Evolutionary conservation across 2,888 invertebrate genomes (phyloP).

Genomic region (Lasioglossum malachurum): DNA sequence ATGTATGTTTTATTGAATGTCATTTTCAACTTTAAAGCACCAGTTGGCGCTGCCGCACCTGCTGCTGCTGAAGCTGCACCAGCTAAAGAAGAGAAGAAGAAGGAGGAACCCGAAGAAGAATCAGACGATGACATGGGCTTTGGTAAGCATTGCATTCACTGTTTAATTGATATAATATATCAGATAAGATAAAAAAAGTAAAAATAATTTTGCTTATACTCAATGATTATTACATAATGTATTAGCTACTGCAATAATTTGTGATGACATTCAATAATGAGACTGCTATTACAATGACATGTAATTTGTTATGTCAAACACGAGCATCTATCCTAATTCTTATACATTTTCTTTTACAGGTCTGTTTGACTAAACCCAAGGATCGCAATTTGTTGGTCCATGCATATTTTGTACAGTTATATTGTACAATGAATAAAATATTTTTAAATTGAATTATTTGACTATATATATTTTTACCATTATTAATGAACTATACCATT

Average conservation of each 20-base stretch:
- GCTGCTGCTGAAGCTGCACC: conserved; percentile 87
- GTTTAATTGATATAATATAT: conserved; percentile 31
- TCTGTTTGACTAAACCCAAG: conserved; percentile 89
- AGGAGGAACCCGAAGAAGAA: conserved; percentile 92
- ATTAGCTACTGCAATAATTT: conserved; percentile 86
- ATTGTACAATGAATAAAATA: conserved; percentile 80
- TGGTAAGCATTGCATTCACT: conserved; percentile 86
- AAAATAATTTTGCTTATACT: conserved; percentile 51
- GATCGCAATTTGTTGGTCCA: conserved; percentile 69
- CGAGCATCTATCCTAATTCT: conserved; percentile 26
- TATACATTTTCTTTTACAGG: conserved; percentile 86
- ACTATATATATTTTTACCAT: conserved; percentile 5
- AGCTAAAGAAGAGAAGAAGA: conserved; percentile 91
- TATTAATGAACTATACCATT: not conserved
- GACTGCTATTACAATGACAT: conserved; percentile 54
- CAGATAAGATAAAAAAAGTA: conserved; percentile 9
- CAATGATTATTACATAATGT: conserved; percentile 87
- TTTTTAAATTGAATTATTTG: conserved; percentile 52
- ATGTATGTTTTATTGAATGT: not conserved
- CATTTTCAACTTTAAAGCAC: conserved; percentile 57
- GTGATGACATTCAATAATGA: conserved; percentile 75
- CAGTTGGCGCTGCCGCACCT: conserved; percentile 86
- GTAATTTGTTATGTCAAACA: not conserved
- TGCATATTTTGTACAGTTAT: conserved; percentile 80
- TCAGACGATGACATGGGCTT: conserved; percentile 98